Percentiles rank a stretch among this genome's conserved stretches.
These are phyloP conservation scores for Scaptomyza tumidula DNA, from an alignment of 2,888 invertebrate genomes.

Conservation along the genomic window DNA sequence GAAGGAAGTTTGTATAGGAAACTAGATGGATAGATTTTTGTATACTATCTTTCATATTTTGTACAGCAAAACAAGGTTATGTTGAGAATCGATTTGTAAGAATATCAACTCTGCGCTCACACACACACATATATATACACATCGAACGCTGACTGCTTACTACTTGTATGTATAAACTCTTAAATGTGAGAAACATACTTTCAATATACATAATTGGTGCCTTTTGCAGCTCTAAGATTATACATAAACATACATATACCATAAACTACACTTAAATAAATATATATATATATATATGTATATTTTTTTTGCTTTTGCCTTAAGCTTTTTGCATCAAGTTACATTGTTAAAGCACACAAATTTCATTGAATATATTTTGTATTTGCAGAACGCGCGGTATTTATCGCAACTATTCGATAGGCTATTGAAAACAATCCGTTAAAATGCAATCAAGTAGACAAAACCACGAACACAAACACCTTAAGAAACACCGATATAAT, in stretches of 20 bases:
- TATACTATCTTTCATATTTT: slow-evolving; percentile 1
- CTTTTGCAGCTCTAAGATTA: slow-evolving; percentile 35
- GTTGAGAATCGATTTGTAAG: slow-evolving; percentile 3
- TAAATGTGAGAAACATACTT: slow-evolving; percentile 16
- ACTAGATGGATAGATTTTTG: not conserved
- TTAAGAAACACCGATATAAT: not conserved
- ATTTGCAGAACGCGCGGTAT: slow-evolving; percentile 82
- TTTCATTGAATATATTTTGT: slow-evolving; percentile 45
- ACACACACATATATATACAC: not conserved
- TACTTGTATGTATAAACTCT: slow-evolving; percentile 11
- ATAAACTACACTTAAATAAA: slow-evolving; percentile 30
- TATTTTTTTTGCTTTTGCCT: slow-evolving; percentile 33
- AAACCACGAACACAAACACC: not conserved
- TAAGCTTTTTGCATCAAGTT: slow-evolving; percentile 34
- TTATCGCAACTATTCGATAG: slow-evolving; percentile 81
- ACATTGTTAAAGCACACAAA: slow-evolving; percentile 23
- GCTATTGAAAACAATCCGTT: slow-evolving; percentile 64
- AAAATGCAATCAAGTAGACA: slow-evolving; percentile 20
- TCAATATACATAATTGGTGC: slow-evolving; percentile 33
- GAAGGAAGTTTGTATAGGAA: not conserved
- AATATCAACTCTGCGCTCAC: slow-evolving; percentile 3
- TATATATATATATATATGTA: slow-evolving; percentile 13
- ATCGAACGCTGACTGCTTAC: slow-evolving; percentile 28
- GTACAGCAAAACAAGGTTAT: slow-evolving; percentile 1
- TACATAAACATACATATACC: slow-evolving; percentile 37